A percentile compares a stretch with the other conserved stretches of the same genome.
Evolutionary conservation across 2,888 invertebrate genomes (phyloP).

Genomic region (Melieria crassipennis): DNA sequence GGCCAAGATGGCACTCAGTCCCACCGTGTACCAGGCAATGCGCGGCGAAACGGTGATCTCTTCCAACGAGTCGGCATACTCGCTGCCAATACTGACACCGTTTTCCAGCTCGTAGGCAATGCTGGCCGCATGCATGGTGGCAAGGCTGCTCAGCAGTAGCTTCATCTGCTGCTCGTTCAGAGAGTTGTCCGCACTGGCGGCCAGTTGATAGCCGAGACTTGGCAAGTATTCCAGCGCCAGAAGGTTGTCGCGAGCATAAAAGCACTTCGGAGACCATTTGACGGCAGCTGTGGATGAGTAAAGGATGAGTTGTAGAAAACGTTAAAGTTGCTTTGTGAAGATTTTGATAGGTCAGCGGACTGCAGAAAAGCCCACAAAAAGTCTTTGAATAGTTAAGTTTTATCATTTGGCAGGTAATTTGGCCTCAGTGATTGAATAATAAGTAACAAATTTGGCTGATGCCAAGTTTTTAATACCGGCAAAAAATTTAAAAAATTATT

Average conservation of each 20-base stretch:
- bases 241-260: conserved; percentile 55
- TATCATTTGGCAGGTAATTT: too few species aligned
- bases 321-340: too few species aligned
- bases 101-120: conserved; percentile 60
- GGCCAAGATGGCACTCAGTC: conserved; percentile 48
- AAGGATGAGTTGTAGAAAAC: background rate
- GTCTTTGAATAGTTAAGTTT: too few species aligned
- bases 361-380: too few species aligned
- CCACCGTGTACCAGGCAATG: conserved; percentile 56
- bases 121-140: conserved; percentile 64
- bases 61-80: conserved; percentile 42
- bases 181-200: conserved; percentile 32
- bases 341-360: too few species aligned
- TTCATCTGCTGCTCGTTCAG: conserved; percentile 53
- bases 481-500: too few species aligned
- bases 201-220: conserved; percentile 41
- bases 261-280: conserved; percentile 57
- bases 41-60: conserved; percentile 54
- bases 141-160: conserved; percentile 57
- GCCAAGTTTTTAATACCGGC: too few species aligned
- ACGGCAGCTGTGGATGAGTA: conserved; percentile 39
- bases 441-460: too few species aligned
- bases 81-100: conserved; percentile 43
- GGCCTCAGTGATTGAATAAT: too few species aligned
- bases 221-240: conserved; percentile 65